Conservation (phyloP, 2,888 invertebrate genomes). For the Drosophila nr. perissopoda region DNA sequence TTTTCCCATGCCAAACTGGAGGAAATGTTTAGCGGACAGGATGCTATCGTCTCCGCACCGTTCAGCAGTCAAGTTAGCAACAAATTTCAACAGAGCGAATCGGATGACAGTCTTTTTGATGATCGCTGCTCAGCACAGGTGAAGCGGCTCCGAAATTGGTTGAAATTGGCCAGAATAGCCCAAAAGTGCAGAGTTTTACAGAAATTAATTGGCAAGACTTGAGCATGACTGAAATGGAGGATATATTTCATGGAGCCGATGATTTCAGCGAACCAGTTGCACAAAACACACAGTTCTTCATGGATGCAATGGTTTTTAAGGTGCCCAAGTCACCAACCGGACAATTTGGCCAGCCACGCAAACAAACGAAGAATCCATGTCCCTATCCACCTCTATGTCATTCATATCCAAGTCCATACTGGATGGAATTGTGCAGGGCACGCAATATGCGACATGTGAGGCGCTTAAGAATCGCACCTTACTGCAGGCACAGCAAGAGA, state of each 20-base stretch:
- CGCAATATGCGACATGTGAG: constrained; percentile 81
- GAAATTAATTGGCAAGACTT: constrained; percentile 67
- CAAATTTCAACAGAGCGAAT: constrained; percentile 35
- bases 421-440: constrained; percentile 71
- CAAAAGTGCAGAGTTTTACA: constrained; percentile 47
- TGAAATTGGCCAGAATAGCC: not conserved
- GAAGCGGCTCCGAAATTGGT: not conserved
- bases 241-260: constrained; percentile 60
- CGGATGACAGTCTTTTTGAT: constrained; percentile 74
- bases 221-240: constrained; percentile 53
- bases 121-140: constrained; percentile 53
- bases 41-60: constrained; percentile 25
- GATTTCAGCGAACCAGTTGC: constrained; percentile 45
- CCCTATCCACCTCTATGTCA: constrained; percentile 39
- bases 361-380: constrained; percentile 45
- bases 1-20: constrained; percentile 75
- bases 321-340: constrained; percentile 57
- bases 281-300: constrained; percentile 83
- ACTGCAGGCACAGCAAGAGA: constrained; percentile 43
- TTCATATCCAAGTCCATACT: constrained; percentile 46
- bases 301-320: constrained; percentile 80
- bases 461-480: constrained; percentile 66
- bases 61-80: constrained; percentile 23
- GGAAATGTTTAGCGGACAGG: constrained; percentile 49
- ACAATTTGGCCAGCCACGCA: not conserved